Evolutionary conservation across 2,113 vertebrate genomes (phyloP).

Genomic region (Solea solea): DNA sequence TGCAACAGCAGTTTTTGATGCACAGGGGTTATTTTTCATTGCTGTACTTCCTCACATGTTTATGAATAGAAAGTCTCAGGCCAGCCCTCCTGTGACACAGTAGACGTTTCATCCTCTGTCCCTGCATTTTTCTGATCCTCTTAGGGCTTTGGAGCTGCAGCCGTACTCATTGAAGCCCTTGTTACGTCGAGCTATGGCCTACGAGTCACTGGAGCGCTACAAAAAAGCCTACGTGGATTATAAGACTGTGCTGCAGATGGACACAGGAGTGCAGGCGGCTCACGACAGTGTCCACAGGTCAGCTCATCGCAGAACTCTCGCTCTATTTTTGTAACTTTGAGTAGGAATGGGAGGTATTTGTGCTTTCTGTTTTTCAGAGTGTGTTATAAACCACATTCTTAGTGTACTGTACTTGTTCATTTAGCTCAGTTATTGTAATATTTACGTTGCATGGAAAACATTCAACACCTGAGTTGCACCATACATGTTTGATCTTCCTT

Average conservation of each 20-base stretch:
- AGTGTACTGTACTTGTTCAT: neutral
- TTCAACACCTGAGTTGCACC: too few relatives aligned
- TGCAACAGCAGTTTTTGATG: neutral
- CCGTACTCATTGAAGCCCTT: constrained; percentile 93
- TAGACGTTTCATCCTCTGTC: constrained; percentile 43
- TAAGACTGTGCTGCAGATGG: constrained; percentile 93
- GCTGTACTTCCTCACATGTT: constrained; percentile 3
- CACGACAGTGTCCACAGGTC: constrained; percentile 93
- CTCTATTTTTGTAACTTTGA: neutral
- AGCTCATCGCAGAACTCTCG: constrained; percentile 1
- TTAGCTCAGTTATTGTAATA: neutral
- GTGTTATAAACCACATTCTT: too few relatives aligned
- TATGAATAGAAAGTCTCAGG: constrained; percentile 32
- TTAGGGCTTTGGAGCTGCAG: constrained; percentile 92
- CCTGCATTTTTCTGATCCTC: constrained; percentile 62
- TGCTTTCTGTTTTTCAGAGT: too few relatives aligned
- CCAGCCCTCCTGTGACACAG: constrained; percentile 12
- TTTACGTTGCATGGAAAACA: too few relatives aligned
- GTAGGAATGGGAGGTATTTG: neutral
- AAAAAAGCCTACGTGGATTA: constrained; percentile 93
- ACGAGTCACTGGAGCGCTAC: constrained; percentile 92
- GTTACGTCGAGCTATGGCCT: constrained; percentile 90
- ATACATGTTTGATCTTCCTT: too few relatives aligned
- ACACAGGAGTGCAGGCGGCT: constrained; percentile 88
- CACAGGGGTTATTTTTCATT: neutral